Conservation (phyloP, 2,888 invertebrate genomes). For the Muscina levida region DNA sequence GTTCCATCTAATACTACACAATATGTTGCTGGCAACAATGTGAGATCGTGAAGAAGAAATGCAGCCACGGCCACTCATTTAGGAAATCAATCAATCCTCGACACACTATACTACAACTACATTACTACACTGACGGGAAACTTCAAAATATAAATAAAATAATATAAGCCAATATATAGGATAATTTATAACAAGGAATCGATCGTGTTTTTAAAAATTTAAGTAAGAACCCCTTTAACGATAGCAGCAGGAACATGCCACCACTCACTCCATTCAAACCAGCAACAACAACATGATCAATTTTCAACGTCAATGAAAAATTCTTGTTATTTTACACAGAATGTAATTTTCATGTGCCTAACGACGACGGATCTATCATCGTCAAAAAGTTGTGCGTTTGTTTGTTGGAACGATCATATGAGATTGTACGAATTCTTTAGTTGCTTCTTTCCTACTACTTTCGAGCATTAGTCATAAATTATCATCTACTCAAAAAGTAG, state of each 20-base stretch:
- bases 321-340: slow-evolving; percentile 45
- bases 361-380: slow-evolving; percentile 1
- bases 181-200: slow-evolving; percentile 43
- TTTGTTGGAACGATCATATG: neutral
- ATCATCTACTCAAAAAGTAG: neutral
- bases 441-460: slow-evolving; percentile 2
- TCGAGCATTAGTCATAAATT: slow-evolving; percentile 1
- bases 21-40: slow-evolving; percentile 59
- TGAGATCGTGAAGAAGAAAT: slow-evolving; percentile 27
- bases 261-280: too few relatives aligned
- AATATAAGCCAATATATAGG: slow-evolving; percentile 49
- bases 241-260: slow-evolving; percentile 13
- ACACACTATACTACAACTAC: slow-evolving; percentile 20
- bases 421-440: slow-evolving; percentile 45
- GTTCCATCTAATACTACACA: slow-evolving; percentile 12
- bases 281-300: slow-evolving; percentile 47
- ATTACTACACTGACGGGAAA: neutral
- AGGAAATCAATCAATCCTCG: slow-evolving; percentile 32
- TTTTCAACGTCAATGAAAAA: slow-evolving; percentile 30
- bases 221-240: slow-evolving; percentile 23
- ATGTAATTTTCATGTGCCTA: slow-evolving; percentile 57
- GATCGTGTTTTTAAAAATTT: slow-evolving; percentile 53
- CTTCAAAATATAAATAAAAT: slow-evolving; percentile 23
- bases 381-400: slow-evolving; percentile 20
- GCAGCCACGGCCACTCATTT: neutral